Conservation (phyloP, 1,140 invertebrate genomes). For the Zaprionus ornatus region DNA sequence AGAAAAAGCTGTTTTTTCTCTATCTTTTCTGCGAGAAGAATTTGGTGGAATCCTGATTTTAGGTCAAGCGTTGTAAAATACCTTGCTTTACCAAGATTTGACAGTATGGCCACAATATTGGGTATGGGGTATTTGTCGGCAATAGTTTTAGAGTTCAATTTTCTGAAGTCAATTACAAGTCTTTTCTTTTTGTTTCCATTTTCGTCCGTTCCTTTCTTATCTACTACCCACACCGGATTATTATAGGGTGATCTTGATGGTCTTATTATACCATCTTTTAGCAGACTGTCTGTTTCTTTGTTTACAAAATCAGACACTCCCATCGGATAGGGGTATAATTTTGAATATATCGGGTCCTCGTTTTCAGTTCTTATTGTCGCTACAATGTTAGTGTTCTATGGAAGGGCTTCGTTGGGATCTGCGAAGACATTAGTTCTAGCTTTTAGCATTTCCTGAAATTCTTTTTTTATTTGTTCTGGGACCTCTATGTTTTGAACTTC, state of each 20-base stretch:
- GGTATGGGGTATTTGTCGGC: conserved; percentile 1
- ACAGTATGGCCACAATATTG: neutral
- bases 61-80: conserved; percentile 33
- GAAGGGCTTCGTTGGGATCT: neutral
- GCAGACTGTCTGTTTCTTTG: neutral
- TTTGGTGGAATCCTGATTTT: neutral
- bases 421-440: neutral
- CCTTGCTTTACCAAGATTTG: conserved; percentile 7
- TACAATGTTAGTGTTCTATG: conserved; percentile 11
- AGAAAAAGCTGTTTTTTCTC: neutral
- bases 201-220: neutral
- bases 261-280: conserved; percentile 2
- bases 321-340: conserved; percentile 25
- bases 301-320: neutral
- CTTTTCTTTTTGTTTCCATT: neutral
- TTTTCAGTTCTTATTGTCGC: conserved; percentile 20
- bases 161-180: conserved; percentile 4
- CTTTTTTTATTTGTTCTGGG: neutral
- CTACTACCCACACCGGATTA: neutral
- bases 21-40: neutral
- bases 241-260: conserved; percentile 1
- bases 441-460: neutral
- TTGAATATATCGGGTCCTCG: conserved; percentile 36
- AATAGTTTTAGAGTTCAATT: conserved; percentile 2
- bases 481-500: neutral